Percentiles rank a stretch among this genome's conserved stretches.
These are phyloP conservation scores for Phyllopteryx taeniolatus DNA, from an alignment of 2,113 vertebrate species.

Conservation along the genomic window DNA sequence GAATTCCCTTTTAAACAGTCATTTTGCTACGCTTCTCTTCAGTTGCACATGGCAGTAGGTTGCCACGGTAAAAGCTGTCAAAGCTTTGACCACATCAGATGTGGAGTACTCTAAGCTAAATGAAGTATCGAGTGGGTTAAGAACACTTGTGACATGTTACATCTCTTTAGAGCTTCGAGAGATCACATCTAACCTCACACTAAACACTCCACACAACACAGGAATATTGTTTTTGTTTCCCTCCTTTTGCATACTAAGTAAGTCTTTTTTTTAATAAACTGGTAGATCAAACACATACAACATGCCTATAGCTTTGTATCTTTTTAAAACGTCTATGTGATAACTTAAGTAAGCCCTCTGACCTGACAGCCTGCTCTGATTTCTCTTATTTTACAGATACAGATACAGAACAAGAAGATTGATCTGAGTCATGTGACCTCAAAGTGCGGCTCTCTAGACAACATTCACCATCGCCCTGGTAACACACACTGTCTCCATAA, in stretches of 20 bases:
- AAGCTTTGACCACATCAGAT: neutral
- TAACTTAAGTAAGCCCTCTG: neutral
- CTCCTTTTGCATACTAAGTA: neutral
- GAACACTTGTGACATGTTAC: neutral
- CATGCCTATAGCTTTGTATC: neutral
- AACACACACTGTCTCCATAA: conserved; percentile 24
- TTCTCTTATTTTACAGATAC: conserved; percentile 73
- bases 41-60: neutral
- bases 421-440: conserved; percentile 97
- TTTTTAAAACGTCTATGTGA: neutral
- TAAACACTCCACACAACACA: neutral
- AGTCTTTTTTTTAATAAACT: neutral
- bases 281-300: neutral
- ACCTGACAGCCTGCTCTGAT: conserved; percentile 10
- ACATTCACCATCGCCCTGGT: conserved; percentile 98
- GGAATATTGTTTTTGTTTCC: neutral
- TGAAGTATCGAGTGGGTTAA: neutral
- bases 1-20: neutral
- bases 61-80: conserved; percentile 8
- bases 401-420: conserved; percentile 97
- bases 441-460: conserved; percentile 96
- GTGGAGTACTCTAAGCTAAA: neutral
- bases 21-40: conserved; percentile 5
- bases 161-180: neutral
- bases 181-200: neutral